Evolutionary conservation across 2,888 invertebrate genomes (phyloP).

Genomic region (Drosophila anceps): DNA sequence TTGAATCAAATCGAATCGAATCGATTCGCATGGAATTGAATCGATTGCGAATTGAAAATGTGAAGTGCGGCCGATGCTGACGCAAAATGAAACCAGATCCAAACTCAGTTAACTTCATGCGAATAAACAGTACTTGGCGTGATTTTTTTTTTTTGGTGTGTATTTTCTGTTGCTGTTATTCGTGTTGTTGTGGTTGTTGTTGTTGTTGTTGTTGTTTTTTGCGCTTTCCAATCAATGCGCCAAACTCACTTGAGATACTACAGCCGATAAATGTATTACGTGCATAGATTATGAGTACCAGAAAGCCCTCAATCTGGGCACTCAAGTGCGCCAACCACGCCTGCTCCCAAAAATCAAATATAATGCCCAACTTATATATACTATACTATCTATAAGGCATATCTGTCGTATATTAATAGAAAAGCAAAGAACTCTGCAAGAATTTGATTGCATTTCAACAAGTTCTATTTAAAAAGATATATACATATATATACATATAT

Average conservation of each 20-base stretch:
- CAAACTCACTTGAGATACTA: slow-evolving; percentile 50
- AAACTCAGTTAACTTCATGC: slow-evolving; percentile 18
- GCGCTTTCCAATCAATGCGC: slow-evolving; percentile 14
- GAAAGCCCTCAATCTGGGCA: slow-evolving; percentile 21
- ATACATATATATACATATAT: too few species aligned
- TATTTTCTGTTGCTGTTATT: neutral
- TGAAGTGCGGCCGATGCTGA: slow-evolving; percentile 53
- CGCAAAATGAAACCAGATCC: slow-evolving; percentile 46
- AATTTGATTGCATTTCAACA: neutral
- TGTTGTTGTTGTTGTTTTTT: neutral
- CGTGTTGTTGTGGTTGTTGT: neutral
- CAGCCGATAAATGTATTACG: slow-evolving; percentile 48
- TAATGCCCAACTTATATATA: neutral
- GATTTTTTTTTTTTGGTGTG: neutral
- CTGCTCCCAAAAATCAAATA: neutral
- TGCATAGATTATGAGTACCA: slow-evolving; percentile 16
- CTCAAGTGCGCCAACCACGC: slow-evolving; percentile 25
- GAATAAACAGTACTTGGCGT: neutral
- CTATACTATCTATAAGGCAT: slow-evolving; percentile 3
- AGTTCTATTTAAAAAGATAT: neutral
- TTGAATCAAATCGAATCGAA: slow-evolving; percentile 2
- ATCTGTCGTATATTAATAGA: slow-evolving; percentile 11
- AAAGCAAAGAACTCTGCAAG: neutral
- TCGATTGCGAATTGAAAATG: slow-evolving; percentile 13
- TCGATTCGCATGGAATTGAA: slow-evolving; percentile 1